These are phyloP conservation scores for Pelvicachromis taeniatus DNA, from an alignment of 2,113 vertebrate genomes.

Conservation along the genomic window DNA sequence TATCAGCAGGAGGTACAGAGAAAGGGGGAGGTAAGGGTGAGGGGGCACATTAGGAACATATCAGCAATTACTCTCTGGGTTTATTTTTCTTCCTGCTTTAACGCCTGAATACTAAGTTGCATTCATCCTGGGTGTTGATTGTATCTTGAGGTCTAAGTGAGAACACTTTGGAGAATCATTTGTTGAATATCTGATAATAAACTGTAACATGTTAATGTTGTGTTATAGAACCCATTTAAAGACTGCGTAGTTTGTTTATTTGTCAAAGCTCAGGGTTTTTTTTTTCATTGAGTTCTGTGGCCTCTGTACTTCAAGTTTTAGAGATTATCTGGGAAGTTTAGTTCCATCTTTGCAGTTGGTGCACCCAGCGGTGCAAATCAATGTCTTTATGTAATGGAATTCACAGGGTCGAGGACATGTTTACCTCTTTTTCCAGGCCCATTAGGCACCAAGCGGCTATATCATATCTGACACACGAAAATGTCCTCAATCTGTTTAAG, in stretches of 20 bases:
- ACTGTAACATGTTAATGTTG: constrained; percentile 18
- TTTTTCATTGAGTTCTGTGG: background rate
- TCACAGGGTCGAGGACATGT: constrained; percentile 69
- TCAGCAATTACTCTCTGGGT: constrained; percentile 75
- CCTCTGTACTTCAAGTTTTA: constrained; percentile 18
- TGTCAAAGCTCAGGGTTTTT: background rate
- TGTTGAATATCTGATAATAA: constrained; percentile 57
- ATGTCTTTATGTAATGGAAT: constrained; percentile 68
- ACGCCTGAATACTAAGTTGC: constrained; percentile 64
- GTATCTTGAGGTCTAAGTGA: constrained; percentile 47
- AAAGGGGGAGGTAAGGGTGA: constrained; percentile 57
- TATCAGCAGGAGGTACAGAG: constrained; percentile 67
- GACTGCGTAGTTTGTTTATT: constrained; percentile 33
- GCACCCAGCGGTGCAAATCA: constrained; percentile 56
- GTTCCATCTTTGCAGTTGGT: constrained; percentile 30
- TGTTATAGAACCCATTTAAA: background rate
- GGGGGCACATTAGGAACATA: constrained; percentile 78
- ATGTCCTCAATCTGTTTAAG: constrained; percentile 68
- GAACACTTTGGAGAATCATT: constrained; percentile 54
- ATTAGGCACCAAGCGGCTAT: constrained; percentile 67
- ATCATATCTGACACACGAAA: constrained; percentile 69
- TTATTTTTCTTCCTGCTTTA: constrained; percentile 75
- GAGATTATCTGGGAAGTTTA: constrained; percentile 36
- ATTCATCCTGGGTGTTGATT: constrained; percentile 59
- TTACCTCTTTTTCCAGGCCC: constrained; percentile 71